Conservation (phyloP, 2,113 vertebrate species). For the Pungitius pungitius region DNA sequence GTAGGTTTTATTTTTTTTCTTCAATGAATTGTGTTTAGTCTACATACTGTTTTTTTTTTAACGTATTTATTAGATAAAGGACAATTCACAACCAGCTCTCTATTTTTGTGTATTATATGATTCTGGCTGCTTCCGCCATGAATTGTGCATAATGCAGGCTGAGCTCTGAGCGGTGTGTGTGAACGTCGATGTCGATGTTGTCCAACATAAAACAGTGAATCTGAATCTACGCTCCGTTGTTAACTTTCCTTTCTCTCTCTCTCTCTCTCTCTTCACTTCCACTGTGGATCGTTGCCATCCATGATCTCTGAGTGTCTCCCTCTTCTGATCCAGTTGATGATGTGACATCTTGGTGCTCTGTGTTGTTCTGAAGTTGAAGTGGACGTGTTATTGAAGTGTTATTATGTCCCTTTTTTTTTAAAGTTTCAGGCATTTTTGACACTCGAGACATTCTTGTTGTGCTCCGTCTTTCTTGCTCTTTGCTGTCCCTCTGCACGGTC, state of each 20-base stretch:
- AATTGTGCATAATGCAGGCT: slow-evolving; percentile 12
- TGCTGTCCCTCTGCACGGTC: slow-evolving; percentile 36
- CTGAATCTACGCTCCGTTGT: slow-evolving; percentile 38
- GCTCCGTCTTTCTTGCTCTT: slow-evolving; percentile 16
- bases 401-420: slow-evolving; percentile 5
- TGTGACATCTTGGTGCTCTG: slow-evolving; percentile 60
- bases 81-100: slow-evolving; percentile 9
- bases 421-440: slow-evolving; percentile 22
- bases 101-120: too few species aligned
- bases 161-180: slow-evolving; percentile 16
- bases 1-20: background rate
- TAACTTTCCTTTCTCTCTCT: slow-evolving; percentile 32
- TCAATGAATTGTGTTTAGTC: slow-evolving; percentile 2
- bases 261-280: slow-evolving; percentile 51
- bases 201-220: slow-evolving; percentile 50
- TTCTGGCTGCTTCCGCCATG: background rate
- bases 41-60: too few species aligned
- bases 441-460: background rate
- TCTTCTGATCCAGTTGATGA: slow-evolving; percentile 56
- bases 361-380: slow-evolving; percentile 54
- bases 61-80: too few species aligned
- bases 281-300: slow-evolving; percentile 70
- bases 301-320: slow-evolving; percentile 72
- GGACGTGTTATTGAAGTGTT: too few species aligned
- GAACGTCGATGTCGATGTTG: slow-evolving; percentile 53